Conservation (phyloP, 35 echinoderm and acorn worm genomes). For the Lytechinus pictus region DNA sequence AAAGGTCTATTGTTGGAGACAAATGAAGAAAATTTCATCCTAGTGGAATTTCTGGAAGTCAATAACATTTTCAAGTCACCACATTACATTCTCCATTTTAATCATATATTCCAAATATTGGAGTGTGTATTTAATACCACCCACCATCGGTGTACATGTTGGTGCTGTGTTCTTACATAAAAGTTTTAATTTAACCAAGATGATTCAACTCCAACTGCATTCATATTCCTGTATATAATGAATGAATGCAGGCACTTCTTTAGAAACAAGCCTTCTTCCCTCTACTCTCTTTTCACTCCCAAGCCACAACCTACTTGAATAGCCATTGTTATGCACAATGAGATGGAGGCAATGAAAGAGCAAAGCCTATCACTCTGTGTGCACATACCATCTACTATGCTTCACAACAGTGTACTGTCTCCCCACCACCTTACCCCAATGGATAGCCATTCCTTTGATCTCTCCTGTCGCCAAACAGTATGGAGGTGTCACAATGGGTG, state of each 20-base stretch:
- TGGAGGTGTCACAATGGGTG: constrained; percentile 5
- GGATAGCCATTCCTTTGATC: neutral
- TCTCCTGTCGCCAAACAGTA: neutral
- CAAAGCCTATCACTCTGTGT: constrained; percentile 1
- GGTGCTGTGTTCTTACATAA: neutral
- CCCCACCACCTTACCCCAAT: neutral
- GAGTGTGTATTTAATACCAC: neutral
- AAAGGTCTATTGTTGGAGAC: neutral
- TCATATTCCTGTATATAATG: neutral
- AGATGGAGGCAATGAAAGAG: neutral
- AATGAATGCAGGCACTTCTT: constrained; percentile 6
- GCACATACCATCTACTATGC: neutral
- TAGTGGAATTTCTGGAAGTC: neutral
- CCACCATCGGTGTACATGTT: neutral
- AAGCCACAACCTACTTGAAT: neutral
- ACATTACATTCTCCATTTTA: neutral
- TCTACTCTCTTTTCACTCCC: neutral
- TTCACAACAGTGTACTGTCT: neutral
- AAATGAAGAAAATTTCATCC: neutral
- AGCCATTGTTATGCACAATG: constrained; percentile 18
- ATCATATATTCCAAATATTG: neutral
- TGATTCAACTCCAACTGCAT: neutral
- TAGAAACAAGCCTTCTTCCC: neutral
- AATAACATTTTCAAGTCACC: neutral
- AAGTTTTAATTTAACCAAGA: neutral